Percentiles rank a stretch among this genome's conserved stretches.
Evolutionary conservation across 2,888 invertebrate species (phyloP).

Genomic region (Hirtodrosophila trivittata): DNA sequence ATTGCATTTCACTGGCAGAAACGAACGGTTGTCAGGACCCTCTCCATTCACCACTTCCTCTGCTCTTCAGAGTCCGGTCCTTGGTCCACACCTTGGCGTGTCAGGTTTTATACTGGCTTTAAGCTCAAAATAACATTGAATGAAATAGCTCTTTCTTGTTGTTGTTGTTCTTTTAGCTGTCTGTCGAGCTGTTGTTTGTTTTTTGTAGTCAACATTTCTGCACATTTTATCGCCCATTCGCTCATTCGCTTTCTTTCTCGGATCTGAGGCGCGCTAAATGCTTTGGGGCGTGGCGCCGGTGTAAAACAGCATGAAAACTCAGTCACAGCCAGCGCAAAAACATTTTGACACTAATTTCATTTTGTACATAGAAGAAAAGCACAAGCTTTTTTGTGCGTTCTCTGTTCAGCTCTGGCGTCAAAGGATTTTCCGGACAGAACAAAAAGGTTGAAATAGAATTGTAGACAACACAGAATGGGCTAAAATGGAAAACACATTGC

Average conservation of each 20-base stretch:
- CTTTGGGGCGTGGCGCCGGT: slow-evolving; percentile 74
- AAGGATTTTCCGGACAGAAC: slow-evolving; percentile 64
- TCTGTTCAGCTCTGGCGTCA: slow-evolving; percentile 56
- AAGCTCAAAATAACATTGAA: slow-evolving; percentile 71
- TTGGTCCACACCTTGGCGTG: slow-evolving; percentile 33
- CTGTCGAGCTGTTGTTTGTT: slow-evolving; percentile 9
- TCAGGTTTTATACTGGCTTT: slow-evolving; percentile 66
- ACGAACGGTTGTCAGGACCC: slow-evolving; percentile 16
- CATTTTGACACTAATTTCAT: slow-evolving; percentile 79
- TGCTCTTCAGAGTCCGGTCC: too few species aligned
- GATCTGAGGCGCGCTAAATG: slow-evolving; percentile 68
- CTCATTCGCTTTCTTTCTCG: slow-evolving; percentile 49
- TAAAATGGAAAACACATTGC: slow-evolving; percentile 69
- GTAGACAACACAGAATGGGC: slow-evolving; percentile 53
- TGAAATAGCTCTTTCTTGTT: slow-evolving; percentile 51
- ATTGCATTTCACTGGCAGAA: slow-evolving; percentile 56
- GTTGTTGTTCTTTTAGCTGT: slow-evolving; percentile 20
- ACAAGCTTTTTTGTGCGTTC: slow-evolving; percentile 33
- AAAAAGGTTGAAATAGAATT: slow-evolving; percentile 71
- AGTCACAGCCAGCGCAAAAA: slow-evolving; percentile 75
- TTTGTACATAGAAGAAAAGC: slow-evolving; percentile 72
- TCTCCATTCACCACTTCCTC: too few species aligned
- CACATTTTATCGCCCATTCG: slow-evolving; percentile 73
- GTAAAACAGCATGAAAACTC: slow-evolving; percentile 77
- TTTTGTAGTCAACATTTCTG: slow-evolving; percentile 50